Conservation (phyloP, 2,888 invertebrate species). For the Limenitis arthemis region DNA sequence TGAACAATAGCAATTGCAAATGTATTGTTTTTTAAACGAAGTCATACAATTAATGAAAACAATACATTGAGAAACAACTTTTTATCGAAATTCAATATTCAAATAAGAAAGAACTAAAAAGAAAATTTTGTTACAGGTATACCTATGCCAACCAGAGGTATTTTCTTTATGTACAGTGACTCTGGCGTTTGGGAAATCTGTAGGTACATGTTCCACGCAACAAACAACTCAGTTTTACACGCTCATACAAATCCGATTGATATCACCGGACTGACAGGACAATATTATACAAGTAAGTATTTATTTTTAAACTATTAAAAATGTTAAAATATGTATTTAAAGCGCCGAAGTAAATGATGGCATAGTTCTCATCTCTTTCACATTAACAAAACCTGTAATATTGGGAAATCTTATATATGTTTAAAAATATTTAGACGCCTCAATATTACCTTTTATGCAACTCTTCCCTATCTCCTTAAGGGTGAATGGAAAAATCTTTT, state of each 20-base stretch:
- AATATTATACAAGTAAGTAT: slow-evolving; percentile 43
- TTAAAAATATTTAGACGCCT: too few relatives aligned
- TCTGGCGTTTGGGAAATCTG: slow-evolving; percentile 81
- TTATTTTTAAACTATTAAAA: neutral
- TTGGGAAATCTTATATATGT: too few relatives aligned
- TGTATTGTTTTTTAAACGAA: neutral
- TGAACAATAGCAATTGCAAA: too few relatives aligned
- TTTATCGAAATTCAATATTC: neutral
- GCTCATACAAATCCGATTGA: slow-evolving; percentile 34
- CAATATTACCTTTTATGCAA: too few relatives aligned
- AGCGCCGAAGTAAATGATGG: too few relatives aligned
- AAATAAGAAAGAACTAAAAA: neutral
- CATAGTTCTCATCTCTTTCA: too few relatives aligned
- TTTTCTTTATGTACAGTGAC: slow-evolving; percentile 77
- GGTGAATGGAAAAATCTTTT: too few relatives aligned
- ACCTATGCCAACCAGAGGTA: slow-evolving; percentile 64
- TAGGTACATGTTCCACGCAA: slow-evolving; percentile 53
- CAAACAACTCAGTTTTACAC: slow-evolving; percentile 24
- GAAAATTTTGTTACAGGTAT: slow-evolving; percentile 58
- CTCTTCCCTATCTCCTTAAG: too few relatives aligned
- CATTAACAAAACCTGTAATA: too few relatives aligned
- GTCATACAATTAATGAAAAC: neutral
- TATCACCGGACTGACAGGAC: slow-evolving; percentile 36
- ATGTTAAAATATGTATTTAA: neutral
- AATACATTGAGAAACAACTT: too few relatives aligned